phyloP scores from a whole-genome alignment of 1,140 invertebrate species.

The Hypsibius dujardini region DNA sequence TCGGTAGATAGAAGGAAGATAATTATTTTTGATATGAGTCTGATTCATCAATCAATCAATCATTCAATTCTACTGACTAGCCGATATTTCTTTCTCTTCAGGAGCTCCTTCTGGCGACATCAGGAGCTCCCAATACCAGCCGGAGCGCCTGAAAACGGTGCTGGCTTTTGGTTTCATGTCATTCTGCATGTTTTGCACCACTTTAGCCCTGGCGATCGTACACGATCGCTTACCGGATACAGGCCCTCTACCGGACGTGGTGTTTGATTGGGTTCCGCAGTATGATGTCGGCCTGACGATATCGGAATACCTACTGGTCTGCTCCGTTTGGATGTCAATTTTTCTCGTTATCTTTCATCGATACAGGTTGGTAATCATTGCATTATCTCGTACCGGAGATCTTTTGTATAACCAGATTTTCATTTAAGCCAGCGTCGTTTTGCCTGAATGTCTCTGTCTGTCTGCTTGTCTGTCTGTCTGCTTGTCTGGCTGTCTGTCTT shows the following conservation, averaged over 20 bases:
- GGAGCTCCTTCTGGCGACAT: background rate
- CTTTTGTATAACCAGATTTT: no score
- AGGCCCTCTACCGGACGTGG: conserved; percentile 55
- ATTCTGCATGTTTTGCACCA: conserved; percentile 34
- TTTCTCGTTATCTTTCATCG: conserved; percentile 61
- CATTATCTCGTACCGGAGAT: conserved; percentile 20
- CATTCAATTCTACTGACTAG: no score
- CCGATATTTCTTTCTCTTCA: no score
- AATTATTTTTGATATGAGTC: no score
- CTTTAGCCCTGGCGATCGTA: conserved; percentile 52
- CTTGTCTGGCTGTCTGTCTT: no score
- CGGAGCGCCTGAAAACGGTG: conserved; percentile 8
- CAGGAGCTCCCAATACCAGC: background rate
- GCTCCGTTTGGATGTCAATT: conserved; percentile 51
- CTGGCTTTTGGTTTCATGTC: conserved; percentile 34
- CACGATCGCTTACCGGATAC: conserved; percentile 66
- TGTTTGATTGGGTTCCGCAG: conserved; percentile 52
- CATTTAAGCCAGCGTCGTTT: no score
- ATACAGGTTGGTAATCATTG: conserved; percentile 42
- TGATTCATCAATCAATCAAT: no score
- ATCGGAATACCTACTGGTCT: conserved; percentile 66
- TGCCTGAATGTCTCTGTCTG: no score
- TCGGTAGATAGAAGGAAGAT: no score
- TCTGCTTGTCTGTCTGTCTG: no score
- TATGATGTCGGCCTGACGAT: conserved; percentile 58